Conservation (phyloP, 2,888 invertebrate species). For the Rhodophaea formosa region DNA sequence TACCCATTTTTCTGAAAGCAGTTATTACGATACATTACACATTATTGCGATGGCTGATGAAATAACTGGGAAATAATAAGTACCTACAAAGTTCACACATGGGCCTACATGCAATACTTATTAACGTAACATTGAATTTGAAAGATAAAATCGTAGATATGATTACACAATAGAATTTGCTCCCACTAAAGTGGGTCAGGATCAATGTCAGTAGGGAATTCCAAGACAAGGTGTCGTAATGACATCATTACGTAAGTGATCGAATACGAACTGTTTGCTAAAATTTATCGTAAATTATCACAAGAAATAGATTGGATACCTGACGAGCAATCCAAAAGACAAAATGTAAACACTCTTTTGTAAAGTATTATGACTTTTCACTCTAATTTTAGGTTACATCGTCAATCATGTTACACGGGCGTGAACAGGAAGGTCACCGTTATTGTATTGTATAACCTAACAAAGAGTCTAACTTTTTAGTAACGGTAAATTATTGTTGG, state of each 20-base stretch:
- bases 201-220: constrained; percentile 71
- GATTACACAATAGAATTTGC: constrained; percentile 20
- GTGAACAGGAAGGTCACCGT: constrained; percentile 12
- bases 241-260: constrained; percentile 69
- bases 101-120: neutral
- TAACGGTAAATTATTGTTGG: neutral
- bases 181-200: constrained; percentile 57
- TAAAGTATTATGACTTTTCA: constrained; percentile 5
- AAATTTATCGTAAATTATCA: neutral
- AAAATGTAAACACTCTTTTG: neutral
- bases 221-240: constrained; percentile 66
- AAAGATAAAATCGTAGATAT: constrained; percentile 2
- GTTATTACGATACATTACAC: neutral
- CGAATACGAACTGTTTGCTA: constrained; percentile 25
- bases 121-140: neutral
- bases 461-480: neutral
- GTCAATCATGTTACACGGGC: constrained; percentile 14
- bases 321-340: neutral
- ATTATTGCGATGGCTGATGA: neutral
- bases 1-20: constrained; percentile 83
- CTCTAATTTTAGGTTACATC: constrained; percentile 8
- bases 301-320: neutral
- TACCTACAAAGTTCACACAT: neutral
- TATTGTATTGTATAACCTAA: neutral
- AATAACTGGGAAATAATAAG: neutral